These are phyloP conservation scores for Drosophila pseudotakahashii DNA, from an alignment of 2,888 invertebrate genomes.

Conservation along the genomic window DNA sequence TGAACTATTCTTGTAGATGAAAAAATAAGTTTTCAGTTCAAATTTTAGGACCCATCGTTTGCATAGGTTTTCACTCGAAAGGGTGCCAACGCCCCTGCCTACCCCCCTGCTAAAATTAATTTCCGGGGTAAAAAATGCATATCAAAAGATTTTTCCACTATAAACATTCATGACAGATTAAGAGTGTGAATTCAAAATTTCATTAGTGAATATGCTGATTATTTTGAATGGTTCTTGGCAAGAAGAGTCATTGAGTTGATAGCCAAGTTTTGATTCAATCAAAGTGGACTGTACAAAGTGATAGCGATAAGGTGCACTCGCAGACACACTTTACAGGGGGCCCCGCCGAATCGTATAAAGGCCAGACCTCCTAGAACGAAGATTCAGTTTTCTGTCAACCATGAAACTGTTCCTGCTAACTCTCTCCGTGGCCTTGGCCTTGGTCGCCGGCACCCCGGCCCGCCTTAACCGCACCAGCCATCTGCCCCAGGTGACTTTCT, in stretches of 20 bases:
- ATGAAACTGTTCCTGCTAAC: constrained; percentile 28
- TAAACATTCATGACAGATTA: background rate
- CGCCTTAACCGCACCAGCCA: constrained; percentile 15
- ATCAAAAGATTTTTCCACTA: too few relatives aligned
- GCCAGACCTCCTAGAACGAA: too few relatives aligned
- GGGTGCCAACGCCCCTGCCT: too few relatives aligned
- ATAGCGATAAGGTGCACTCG: background rate
- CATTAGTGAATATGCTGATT: background rate
- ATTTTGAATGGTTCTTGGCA: background rate
- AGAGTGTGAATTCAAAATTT: background rate
- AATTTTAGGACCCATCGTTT: too few relatives aligned
- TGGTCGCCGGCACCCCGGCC: constrained; percentile 27
- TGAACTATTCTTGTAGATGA: too few relatives aligned
- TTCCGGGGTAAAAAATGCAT: too few relatives aligned
- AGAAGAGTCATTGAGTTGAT: background rate
- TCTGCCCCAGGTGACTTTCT: constrained; percentile 17
- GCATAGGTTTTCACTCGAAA: too few relatives aligned
- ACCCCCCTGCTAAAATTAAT: too few relatives aligned
- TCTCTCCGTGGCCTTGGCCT: constrained; percentile 20
- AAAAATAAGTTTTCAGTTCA: too few relatives aligned
- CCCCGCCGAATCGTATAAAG: constrained; percentile 9
- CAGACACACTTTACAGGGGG: too few relatives aligned
- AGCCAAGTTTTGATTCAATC: background rate
- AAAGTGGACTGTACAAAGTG: background rate
- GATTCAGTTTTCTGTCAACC: constrained; percentile 6